phyloP scores from a whole-genome alignment of 2,113 vertebrate species.

The Brevimyrus niger region DNA sequence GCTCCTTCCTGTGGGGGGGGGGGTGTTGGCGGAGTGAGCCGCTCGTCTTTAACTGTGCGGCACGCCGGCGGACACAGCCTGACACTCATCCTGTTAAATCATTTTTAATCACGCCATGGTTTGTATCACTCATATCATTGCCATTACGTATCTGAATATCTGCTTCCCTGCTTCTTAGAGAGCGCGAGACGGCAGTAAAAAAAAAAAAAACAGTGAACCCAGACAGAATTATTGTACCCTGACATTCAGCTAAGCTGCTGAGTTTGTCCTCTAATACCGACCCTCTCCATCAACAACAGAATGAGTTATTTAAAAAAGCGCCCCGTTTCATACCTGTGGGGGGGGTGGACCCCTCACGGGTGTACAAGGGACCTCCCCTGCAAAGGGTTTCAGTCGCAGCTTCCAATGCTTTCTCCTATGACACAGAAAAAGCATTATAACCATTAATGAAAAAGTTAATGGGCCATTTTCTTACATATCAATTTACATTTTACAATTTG shows the following conservation, averaged over 20 bases:
- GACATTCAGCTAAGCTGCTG: background rate
- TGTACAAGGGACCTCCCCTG: conserved; percentile 34
- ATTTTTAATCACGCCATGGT: background rate
- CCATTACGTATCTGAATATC: background rate
- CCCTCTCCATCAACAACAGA: background rate
- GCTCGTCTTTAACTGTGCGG: background rate
- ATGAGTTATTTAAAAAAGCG: background rate
- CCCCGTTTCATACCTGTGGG: background rate
- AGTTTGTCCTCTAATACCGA: background rate
- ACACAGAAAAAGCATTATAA: conserved; percentile 91
- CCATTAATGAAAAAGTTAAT: conserved; percentile 99
- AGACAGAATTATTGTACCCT: background rate
- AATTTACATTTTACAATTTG: conserved; percentile 99
- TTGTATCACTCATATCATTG: background rate
- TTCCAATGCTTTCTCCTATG: conserved; percentile 68
- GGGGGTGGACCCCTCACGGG: background rate
- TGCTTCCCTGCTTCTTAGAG: background rate
- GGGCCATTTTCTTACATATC: conserved; percentile 99
- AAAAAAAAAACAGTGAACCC: background rate
- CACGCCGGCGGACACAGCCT: background rate
- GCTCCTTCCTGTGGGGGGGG: conserved; percentile 13
- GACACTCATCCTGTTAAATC: background rate
- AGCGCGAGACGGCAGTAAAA: background rate
- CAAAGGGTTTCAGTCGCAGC: conserved; percentile 34
- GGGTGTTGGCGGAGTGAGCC: background rate